phyloP scores from a whole-genome alignment of 2,113 vertebrate genomes.

The Indicator indicator region DNA sequence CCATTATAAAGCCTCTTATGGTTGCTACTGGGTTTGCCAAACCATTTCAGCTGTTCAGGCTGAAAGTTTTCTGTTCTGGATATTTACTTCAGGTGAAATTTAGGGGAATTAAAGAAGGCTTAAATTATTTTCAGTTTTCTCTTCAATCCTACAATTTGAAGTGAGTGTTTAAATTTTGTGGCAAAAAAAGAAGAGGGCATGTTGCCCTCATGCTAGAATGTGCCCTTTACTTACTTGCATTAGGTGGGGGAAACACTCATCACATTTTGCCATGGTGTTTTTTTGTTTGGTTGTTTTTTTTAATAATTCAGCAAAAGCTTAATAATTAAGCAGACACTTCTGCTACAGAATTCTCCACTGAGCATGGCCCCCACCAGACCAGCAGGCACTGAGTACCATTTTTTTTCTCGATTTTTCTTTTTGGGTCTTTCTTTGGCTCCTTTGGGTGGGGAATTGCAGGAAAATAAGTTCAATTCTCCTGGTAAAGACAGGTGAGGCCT shows the following conservation, averaged over 20 bases:
- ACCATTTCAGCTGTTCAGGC: neutral
- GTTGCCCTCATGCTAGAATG: neutral
- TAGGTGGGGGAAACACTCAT: neutral
- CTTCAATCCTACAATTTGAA: neutral
- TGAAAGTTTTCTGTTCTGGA: neutral
- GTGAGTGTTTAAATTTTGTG: neutral
- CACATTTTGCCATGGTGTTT: neutral
- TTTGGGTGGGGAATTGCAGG: neutral
- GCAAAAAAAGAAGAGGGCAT: neutral
- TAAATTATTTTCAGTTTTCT: neutral
- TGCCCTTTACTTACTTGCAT: neutral
- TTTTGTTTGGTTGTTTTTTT: neutral
- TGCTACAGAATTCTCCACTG: neutral
- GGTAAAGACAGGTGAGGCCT: neutral
- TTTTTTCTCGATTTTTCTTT: neutral
- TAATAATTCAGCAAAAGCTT: neutral
- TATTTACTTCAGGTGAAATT: neutral
- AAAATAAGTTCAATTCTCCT: neutral
- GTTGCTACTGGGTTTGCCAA: neutral
- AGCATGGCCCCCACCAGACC: neutral
- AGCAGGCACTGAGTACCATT: neutral
- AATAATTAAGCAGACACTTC: neutral
- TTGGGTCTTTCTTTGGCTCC: neutral
- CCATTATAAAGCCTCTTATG: neutral
- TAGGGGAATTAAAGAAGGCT: neutral